Base-by-base conservation (phyloP, 2,888 invertebrate species). In the Rhamphomyia laevipes region DNA sequence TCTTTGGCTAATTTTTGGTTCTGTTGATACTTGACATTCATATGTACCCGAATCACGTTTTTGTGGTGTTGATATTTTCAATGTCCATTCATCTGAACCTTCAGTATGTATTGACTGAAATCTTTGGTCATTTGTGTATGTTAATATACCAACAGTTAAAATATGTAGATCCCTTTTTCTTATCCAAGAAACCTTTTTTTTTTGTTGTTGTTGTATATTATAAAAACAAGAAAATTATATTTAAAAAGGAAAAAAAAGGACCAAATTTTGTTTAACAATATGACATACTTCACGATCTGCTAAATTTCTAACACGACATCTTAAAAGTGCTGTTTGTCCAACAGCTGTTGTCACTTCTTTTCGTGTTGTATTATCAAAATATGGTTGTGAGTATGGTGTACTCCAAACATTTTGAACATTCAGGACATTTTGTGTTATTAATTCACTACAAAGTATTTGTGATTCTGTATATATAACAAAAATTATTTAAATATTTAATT, bases 321-420 rank as follows among this genome's bases (percentile, higher is more conserved):
- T 82, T 42, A 86, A 74, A 68, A 84, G 82, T 55, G 86, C 85
- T 47, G 83, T 81, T 71, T 86, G 85, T 52, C 86, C 86, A 56
- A 85, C 84, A 57, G 84, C 84, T 58, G 84, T 82, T 60, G 84
- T 84, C 63, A 82, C 78, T 63, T 86, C 85, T 54, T 82, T 75
- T 67, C 79, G 78, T 58, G 85, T 84, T 62, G 81, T 79, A 72
- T 86, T 86, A 73, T 85, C 85, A 73, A 86, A 86, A 74, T 84
- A 85, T 42, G 86, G 86, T 67, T 84, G 83, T 57, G 82, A 82
- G 64, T 83, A 80, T 49, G 83, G 80, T 31, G 52, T 49, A 18
- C 52, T 50, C 54, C 54, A 54, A 44, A 21, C 17, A 43, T 43
- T 30, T 45, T 37, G 45, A 6, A 27, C 23, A 27, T 27, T 27